Conservation (phyloP, 2,888 invertebrate species). For the Heteromurus nitidus region DNA sequence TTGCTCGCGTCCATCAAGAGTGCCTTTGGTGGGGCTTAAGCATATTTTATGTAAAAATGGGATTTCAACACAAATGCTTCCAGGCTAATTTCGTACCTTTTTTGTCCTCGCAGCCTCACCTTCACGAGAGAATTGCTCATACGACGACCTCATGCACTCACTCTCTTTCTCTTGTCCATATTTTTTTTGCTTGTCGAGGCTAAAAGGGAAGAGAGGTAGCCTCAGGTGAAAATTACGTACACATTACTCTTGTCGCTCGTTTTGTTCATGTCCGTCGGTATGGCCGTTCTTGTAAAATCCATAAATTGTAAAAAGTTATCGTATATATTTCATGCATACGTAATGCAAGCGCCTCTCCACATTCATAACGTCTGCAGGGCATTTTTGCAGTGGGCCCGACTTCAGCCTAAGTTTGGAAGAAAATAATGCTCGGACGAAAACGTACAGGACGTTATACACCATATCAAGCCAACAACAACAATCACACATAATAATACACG, state of each 20-base stretch:
- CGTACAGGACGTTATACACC: constrained; percentile 20
- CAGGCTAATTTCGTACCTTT: constrained; percentile 59
- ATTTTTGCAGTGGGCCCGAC: constrained; percentile 12
- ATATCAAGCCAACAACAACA: too few relatives aligned
- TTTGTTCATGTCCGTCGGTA: constrained; percentile 5
- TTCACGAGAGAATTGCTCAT: constrained; percentile 12
- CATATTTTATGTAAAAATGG: constrained; percentile 57
- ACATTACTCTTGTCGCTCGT: constrained; percentile 4
- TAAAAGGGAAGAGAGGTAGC: constrained; percentile 25
- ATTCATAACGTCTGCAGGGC: constrained; percentile 6
- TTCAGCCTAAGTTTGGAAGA: too few relatives aligned
- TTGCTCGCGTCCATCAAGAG: constrained; percentile 15
- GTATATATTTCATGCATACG: constrained; percentile 23
- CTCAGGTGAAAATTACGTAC: constrained; percentile 22
- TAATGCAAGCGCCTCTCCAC: constrained; percentile 10
- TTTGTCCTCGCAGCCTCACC: constrained; percentile 53
- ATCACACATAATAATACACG: constrained; percentile 3
- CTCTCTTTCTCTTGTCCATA: neutral
- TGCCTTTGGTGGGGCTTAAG: constrained; percentile 35
- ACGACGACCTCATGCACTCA: neutral
- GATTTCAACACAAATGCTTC: constrained; percentile 51
- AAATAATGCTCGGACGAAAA: constrained; percentile 24
- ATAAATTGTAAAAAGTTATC: constrained; percentile 32
- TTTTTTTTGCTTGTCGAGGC: neutral
- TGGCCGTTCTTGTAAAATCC: constrained; percentile 27